Base-by-base conservation (phyloP, 2,888 invertebrate genomes). In the Oasisia sp. region DNA sequence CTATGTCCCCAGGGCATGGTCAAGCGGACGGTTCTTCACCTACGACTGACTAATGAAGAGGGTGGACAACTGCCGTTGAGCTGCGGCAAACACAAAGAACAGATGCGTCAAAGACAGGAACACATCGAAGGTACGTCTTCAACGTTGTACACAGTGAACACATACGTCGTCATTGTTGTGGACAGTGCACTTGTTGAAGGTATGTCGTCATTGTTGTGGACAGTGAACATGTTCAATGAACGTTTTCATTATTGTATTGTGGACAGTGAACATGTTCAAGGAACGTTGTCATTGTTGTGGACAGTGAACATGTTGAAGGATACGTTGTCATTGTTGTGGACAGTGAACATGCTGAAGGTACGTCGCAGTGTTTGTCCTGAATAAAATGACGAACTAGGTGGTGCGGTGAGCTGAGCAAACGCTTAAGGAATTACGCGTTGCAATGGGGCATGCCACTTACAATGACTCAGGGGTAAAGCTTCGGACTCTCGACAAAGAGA, bases 1-100 rank as follows among this genome's bases (percentile, higher is more conserved):
- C 38, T 56, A 5, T 74, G 74, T 74, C 74, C 74, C 74, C 74
- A 74, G 97, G 98, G 98, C 96, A 99, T 99, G 98, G 99, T 99
- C 95, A 99, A 99, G 92, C 93, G 95, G 92, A 95, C 95, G n/a
- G 94, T 95, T 14, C 93, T 95, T 91, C 95, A 95, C 91, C 93
- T 95, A 32, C 94, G 94, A 45, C 93, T 95, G 56, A 94, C 94
- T 91, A 94, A 95, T 8, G 95, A 95, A 74, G 94, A 95, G 91
- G 93, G 93, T 32, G 56, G 94, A 93, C 89, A 93, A 93, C 38
- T 91, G 93, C 14, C 93, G 56, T 89, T 91, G 89, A 90, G 92
- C 14, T 74, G 92, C 19, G 91, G 92, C 89, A 92, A 93, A 58
- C 91, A 92, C 89, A 92, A 93, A 91, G 95, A 95, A 93, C 94